Percentiles rank a stretch among this genome's conserved stretches.
Conservation (phyloP, 35 echinoderm and acorn worm genomes). For the Ophiothrix spiculata region DNA sequence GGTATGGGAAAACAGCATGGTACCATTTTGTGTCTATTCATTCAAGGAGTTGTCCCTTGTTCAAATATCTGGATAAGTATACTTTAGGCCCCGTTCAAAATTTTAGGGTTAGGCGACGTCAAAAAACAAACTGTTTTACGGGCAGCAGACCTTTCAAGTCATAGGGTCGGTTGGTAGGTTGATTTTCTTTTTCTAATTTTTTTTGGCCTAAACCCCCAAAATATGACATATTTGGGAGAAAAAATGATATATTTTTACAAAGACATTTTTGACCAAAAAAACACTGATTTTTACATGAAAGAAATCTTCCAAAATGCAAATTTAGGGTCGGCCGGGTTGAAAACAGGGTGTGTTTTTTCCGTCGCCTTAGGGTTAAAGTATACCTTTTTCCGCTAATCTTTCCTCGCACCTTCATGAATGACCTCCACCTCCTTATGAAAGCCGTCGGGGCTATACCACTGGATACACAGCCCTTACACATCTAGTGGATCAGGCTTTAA, state of each 20-base stretch:
- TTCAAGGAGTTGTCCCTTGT: slow-evolving; percentile 47
- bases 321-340: not conserved
- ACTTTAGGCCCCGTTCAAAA: slow-evolving; percentile 50
- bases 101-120: slow-evolving; percentile 52
- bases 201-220: not conserved
- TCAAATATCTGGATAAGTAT: slow-evolving; percentile 57
- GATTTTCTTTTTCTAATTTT: not conserved
- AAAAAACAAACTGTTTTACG: not conserved
- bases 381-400: not conserved
- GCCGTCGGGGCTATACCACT: too few relatives aligned
- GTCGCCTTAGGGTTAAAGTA: not conserved
- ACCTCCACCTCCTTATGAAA: not conserved
- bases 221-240: not conserved
- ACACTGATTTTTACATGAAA: not conserved
- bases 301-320: not conserved
- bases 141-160: too few relatives aligned
- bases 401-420: not conserved
- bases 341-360: not conserved
- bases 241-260: not conserved
- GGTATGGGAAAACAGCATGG: not conserved
- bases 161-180: not conserved
- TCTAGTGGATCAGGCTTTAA: too few relatives aligned
- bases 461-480: too few relatives aligned
- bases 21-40: too few relatives aligned
- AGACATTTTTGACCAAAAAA: not conserved